Evolutionary conservation across 2,797 vertebrate species (phyloP).

Genomic region (Sitta carolinensis): DNA sequence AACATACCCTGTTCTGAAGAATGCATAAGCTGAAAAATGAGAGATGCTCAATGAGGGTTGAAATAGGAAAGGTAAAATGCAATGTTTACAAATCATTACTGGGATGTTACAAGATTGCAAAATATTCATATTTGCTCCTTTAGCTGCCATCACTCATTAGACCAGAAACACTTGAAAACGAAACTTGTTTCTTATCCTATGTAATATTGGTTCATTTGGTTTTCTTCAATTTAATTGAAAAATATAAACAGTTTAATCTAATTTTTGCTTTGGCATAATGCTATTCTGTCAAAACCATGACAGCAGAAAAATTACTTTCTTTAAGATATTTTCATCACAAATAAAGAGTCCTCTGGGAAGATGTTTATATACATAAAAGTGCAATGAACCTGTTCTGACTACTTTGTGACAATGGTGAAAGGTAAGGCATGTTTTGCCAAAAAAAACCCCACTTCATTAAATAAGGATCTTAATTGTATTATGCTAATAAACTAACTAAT

Average conservation of each 20-base stretch:
- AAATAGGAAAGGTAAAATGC: background rate
- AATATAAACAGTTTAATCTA: background rate
- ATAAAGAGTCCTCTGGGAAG: background rate
- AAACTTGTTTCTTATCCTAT: background rate
- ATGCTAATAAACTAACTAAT: background rate
- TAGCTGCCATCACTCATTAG: background rate
- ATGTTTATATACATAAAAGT: background rate
- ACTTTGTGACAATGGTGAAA: background rate
- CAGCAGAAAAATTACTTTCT: background rate
- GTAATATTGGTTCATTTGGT: background rate
- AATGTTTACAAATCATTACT: background rate
- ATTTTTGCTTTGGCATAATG: background rate
- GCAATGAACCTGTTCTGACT: background rate
- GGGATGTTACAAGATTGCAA: background rate
- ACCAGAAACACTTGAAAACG: background rate
- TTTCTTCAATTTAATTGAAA: background rate
- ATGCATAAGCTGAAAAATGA: background rate
- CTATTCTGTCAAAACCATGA: background rate
- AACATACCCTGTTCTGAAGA: background rate
- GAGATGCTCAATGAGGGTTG: background rate
- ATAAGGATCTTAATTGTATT: background rate
- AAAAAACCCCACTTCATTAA: background rate
- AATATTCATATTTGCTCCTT: background rate
- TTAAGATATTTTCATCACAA: background rate
- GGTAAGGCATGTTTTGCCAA: background rate